Evolutionary conservation across 2,888 invertebrate species (phyloP), one percentile per base, ranked within the genome.

Genomic region (Glyphotaelius pellucidus): DNA sequence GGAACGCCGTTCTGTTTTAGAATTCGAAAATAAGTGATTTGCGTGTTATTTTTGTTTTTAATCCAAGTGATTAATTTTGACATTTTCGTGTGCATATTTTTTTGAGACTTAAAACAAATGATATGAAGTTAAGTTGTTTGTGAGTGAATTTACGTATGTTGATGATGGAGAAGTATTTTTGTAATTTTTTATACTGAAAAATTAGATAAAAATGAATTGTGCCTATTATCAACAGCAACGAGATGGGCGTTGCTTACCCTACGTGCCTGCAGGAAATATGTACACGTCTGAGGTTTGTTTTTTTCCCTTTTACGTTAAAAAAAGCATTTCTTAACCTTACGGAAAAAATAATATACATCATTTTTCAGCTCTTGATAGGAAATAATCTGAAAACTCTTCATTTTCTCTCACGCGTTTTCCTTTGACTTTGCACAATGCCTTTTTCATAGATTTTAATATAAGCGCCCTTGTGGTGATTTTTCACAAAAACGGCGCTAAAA

Each of bases 191-290:
- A 38, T 83, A 19, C 25, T 67, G 38, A 35, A 83, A 35, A 83
- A 86, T 47, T 79, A 79, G 30, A n/a, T 81, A 52, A 91, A 89
- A 80, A 93, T 93, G 93, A 93, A 93, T 93, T 93, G 93, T 92
- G 92, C 93, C 35, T 93, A 93, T 92, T 92, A 92, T 80, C 93
- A 92, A n/a, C 92, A 93, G 81, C 91, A 93, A 52, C 91, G 92
- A 47, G 91, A 86, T 91, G 90, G 90, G 85, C 91, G 92, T 67
- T 47, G 47, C 47, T 35, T 84, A 85, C 79, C 92, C 85, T 15
- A 89, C 30, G 83, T 90, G 47, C 84, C 89, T 25, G 30, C 86
- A 11, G 88, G 88, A 35, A 79, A 79, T 38, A 79, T 89, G 67
- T 93, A 91, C 86, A 85, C 79, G 67, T 47, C 83, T 35, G 93